Evolutionary conservation across 2,888 invertebrate genomes (phyloP).

Genomic region (Acleris cristana): DNA sequence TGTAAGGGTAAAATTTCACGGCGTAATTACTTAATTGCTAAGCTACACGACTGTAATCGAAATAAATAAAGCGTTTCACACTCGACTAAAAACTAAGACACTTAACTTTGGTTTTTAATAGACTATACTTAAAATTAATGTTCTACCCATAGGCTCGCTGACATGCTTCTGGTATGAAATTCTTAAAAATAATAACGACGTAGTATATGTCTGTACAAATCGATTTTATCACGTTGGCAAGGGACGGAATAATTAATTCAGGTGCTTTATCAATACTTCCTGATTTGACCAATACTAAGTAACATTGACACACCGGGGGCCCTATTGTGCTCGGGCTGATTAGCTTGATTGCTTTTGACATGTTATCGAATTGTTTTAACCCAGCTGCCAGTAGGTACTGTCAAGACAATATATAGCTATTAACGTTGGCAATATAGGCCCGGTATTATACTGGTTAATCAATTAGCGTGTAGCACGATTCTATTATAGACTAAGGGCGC

Average conservation of each 20-base stretch:
- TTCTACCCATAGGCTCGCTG: slow-evolving; percentile 8
- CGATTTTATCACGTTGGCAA: slow-evolving; percentile 39
- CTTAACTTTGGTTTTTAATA: slow-evolving; percentile 79
- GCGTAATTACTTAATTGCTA: background rate
- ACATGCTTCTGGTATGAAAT: slow-evolving; percentile 13
- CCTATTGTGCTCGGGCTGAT: no score
- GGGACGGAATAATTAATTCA: slow-evolving; percentile 39
- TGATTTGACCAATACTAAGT: no score
- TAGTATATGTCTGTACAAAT: slow-evolving; percentile 20
- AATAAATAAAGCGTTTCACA: slow-evolving; percentile 82
- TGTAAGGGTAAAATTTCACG: no score
- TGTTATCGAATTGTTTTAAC: no score
- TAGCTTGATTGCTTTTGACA: no score
- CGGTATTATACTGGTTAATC: background rate
- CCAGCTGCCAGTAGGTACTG: background rate
- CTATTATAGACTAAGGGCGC: slow-evolving; percentile 14
- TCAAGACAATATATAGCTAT: no score
- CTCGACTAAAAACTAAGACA: slow-evolving; percentile 75
- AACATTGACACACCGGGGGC: no score
- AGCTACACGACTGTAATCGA: slow-evolving; percentile 48
- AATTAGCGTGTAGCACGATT: slow-evolving; percentile 27
- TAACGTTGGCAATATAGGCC: no score
- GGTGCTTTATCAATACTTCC: background rate
- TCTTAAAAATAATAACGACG: slow-evolving; percentile 14
- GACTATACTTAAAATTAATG: slow-evolving; percentile 58